Evolutionary conservation across 92 coral and sea anemone genomes (phyloP).

Genomic region (Micromussa lordhowensis): DNA sequence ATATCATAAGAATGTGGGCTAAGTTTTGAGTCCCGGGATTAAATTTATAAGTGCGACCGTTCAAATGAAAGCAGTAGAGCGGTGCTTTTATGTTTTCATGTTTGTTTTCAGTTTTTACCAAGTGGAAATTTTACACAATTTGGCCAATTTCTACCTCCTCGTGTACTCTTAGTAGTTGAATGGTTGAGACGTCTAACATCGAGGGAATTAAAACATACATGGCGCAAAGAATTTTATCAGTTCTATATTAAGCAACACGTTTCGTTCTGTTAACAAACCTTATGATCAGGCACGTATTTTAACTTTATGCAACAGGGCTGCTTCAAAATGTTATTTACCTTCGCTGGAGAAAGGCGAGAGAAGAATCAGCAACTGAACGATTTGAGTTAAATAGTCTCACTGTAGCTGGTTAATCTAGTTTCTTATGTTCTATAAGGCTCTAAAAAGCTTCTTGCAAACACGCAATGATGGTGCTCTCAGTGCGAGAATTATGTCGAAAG

Average conservation of each 20-base stretch:
- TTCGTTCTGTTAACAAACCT: slow-evolving; percentile 32
- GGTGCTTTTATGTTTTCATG: background rate
- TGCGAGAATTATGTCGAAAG: slow-evolving; percentile 10
- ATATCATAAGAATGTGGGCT: background rate
- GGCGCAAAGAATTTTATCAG: background rate
- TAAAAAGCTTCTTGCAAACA: background rate
- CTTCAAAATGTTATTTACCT: background rate
- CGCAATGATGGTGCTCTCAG: background rate
- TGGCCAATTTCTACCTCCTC: background rate
- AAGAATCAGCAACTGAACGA: background rate
- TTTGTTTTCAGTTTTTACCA: background rate
- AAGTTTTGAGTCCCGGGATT: background rate
- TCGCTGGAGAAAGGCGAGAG: background rate
- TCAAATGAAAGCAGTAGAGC: background rate
- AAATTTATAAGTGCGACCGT: background rate
- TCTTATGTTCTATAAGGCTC: background rate
- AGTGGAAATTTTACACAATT: background rate
- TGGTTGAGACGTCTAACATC: background rate
- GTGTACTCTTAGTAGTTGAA: background rate
- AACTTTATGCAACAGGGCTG: background rate
- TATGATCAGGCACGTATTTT: background rate
- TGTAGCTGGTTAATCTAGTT: background rate
- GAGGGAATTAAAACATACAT: background rate
- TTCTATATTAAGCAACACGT: background rate
- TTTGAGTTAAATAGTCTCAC: background rate